Evolutionary conservation across 2,797 vertebrate species (phyloP), one percentile per base, ranked within the genome.

Genomic region (Antrozous pallidus): DNA sequence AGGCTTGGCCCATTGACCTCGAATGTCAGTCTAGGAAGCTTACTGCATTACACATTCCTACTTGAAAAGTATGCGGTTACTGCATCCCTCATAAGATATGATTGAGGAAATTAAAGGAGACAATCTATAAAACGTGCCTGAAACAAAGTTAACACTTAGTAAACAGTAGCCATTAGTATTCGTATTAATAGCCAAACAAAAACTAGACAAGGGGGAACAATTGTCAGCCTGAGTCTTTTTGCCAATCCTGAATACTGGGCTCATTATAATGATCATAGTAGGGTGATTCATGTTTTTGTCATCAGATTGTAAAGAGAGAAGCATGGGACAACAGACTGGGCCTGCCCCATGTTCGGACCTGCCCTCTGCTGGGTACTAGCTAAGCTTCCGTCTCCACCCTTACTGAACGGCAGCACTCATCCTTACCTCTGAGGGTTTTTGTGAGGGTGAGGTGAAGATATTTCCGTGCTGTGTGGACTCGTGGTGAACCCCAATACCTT

Each of bases 91-190:
- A 74, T 28, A 94, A 45, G 74, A 12, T 88, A 90, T n/a, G n/a
- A 93, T 73, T 87, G 79, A 94, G 71, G 83, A 56, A 91, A 94
- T 84, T 81, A 94, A 95, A 94, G 89, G 86, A 94, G 56, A 63
- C 71, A 58, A 49, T 85, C 86, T 70, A 91, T 80, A 56, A 28
- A 33, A 95, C 93, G 85, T 73, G 36, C 51, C 70, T 86, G 65
- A 78, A 96, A 77, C 65, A 86, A 51, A 86, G 77, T 88, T 85
- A 94, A 45, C 31, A 54, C 36, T 93, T 87, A 78, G 28, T 85
- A 90, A 90, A 80, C 73, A 40, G 47, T 74, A 88, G 47, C 75
- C 80, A 36, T 94, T 67, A 74, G 61, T 83, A 47, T 65, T 42
- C n/a, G 20, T 75, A 56, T 90, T 90, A 75, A 84, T 65, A 87